Base-by-base conservation (phyloP, 1,140 invertebrate genomes). In the Drosophila mojavensis region DNA sequence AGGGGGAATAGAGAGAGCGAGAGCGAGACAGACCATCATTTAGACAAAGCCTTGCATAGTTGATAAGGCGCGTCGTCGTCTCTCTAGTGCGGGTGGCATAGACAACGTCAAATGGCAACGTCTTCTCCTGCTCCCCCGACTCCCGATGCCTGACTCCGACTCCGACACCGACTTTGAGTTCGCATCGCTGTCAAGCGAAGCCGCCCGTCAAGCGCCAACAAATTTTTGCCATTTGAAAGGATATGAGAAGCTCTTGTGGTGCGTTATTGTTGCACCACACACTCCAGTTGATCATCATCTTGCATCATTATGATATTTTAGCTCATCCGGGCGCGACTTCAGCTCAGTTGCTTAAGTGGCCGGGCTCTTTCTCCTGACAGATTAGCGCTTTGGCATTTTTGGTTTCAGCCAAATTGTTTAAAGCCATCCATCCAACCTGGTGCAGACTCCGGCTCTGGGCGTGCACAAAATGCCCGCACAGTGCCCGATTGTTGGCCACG, bases 31-130 rank as follows among this genome's bases (percentile, higher is more conserved):
- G 73, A 62, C 74, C 84, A 89, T 89, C 84, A 79, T 88, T 88
- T 89, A 84, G 84, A 88, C 84, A 88, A 89, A 88, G 84, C 80
- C 70, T 65, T 75, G 84, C 84, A 84, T 84, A 89, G 84, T 78
- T 88, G 84, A 88, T 88, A 88, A 88, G 84, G 64, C 85, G 80
- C 80, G 74, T 83, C 71, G 47, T 30, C 28, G 28, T 30, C 28
- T 30, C 26, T 43, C 5, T 58, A 54, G 20, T 5, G 28, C 45
- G 58, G 45, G 47, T 28, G 33, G 28, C 41, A 15, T 45, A 45
- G 43, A 45, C 15, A 45, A 36, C 33, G 33, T 2, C 33, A 26
- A 28, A 17, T 17, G 17, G 20, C 20, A 24, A 24, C 20, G 1
- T 24, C 28, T 30, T 5, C 28, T 30, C 6, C 7, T 5, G 6